A percentile compares a stretch with the other conserved stretches of the same genome.
Evolutionary conservation across 1,140 invertebrate species (phyloP).

Genomic region (Drosophila rhopaloa): DNA sequence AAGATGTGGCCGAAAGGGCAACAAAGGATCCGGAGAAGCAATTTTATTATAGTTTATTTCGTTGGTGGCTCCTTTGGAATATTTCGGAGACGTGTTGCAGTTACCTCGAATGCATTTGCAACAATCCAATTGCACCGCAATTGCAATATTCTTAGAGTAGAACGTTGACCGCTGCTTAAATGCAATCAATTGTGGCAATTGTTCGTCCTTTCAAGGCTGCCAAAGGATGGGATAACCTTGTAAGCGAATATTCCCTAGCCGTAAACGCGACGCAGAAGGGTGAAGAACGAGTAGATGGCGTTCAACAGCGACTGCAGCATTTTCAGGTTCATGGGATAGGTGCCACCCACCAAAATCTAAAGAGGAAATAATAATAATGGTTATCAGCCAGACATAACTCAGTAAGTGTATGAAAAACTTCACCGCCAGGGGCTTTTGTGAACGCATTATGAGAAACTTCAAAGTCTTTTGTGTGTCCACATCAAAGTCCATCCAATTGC

Average conservation of each 20-base stretch:
- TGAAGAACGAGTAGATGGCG: constrained; percentile 71
- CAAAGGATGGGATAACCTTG: constrained; percentile 16
- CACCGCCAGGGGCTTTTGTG: constrained; percentile 75
- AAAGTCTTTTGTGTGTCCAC: constrained; percentile 67
- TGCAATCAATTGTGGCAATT: constrained; percentile 73
- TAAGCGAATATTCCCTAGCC: constrained; percentile 35
- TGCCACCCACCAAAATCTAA: constrained; percentile 70
- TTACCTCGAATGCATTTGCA: constrained; percentile 48
- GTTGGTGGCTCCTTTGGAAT: constrained; percentile 18
- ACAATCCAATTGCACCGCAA: constrained; percentile 47
- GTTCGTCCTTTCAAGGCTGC: constrained; percentile 17
- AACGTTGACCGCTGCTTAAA: constrained; percentile 56
- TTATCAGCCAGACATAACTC: constrained; percentile 12
- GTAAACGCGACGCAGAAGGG: constrained; percentile 63
- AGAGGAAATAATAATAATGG: constrained; percentile 9
- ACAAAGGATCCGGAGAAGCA: constrained; percentile 49
- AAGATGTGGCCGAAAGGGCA: constrained; percentile 13
- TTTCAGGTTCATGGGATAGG: constrained; percentile 72
- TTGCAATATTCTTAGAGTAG: constrained; percentile 20
- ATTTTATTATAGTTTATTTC: constrained; percentile 80
- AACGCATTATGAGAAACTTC: constrained; percentile 72
- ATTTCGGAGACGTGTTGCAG: constrained; percentile 52
- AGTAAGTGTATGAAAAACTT: constrained; percentile 8
- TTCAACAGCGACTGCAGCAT: constrained; percentile 69
- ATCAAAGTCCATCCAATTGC: constrained; percentile 73